phyloP scores from a whole-genome alignment of 2,113 vertebrate species.

The Myotis yumanensis region DNA sequence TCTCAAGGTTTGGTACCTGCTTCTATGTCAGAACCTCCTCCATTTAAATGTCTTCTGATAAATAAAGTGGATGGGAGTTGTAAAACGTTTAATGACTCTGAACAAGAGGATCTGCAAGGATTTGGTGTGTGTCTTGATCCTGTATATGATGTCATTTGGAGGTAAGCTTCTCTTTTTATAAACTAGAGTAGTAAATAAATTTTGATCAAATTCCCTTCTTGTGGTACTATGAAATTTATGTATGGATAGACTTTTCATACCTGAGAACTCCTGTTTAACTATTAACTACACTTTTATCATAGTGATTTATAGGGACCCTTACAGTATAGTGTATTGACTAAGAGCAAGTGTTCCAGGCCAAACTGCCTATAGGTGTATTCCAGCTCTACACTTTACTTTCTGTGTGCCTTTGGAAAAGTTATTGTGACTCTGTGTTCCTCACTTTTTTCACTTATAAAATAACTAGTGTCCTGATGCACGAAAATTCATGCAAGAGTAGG shows the following conservation, averaged over 20 bases:
- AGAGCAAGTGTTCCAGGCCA: not conserved
- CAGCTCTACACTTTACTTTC: not conserved
- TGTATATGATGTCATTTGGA: constrained; percentile 99
- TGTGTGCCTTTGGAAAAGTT: not conserved
- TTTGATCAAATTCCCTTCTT: constrained; percentile 18
- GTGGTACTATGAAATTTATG: not conserved
- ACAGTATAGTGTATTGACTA: not conserved
- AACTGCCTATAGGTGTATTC: not conserved
- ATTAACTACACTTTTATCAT: not conserved
- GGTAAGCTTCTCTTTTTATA: constrained; percentile 83
- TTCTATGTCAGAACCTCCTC: constrained; percentile 95
- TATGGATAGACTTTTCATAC: not conserved
- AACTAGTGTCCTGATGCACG: not conserved
- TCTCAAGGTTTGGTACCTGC: constrained; percentile 93
- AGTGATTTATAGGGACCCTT: not conserved
- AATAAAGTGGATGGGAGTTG: constrained; percentile 99
- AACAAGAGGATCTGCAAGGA: constrained; percentile 98
- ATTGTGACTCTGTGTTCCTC: not conserved
- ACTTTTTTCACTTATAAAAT: not conserved
- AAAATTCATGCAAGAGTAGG: too few species aligned
- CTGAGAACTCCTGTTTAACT: not conserved
- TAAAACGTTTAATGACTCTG: constrained; percentile 98
- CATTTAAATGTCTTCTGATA: constrained; percentile 98
- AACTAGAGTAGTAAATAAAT: constrained; percentile 21
- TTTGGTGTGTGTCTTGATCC: constrained; percentile 98